A percentile compares a stretch with the other conserved stretches of the same genome.
Conservation (phyloP, 2,113 vertebrate genomes). For the Butorides virescens region DNA sequence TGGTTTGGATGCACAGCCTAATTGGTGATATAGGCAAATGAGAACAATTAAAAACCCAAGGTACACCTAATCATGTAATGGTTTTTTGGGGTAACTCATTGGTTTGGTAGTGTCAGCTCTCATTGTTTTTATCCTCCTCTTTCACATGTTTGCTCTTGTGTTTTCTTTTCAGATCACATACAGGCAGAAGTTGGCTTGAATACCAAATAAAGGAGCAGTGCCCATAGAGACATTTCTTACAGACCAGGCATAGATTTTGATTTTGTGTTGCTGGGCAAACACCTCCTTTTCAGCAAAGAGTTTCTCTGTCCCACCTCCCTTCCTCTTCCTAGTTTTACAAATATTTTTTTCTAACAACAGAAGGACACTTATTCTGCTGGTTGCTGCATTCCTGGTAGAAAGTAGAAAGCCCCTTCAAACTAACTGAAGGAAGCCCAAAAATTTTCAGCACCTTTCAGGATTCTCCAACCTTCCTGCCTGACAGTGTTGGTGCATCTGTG, state of each 20-base stretch:
- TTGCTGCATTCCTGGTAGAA: background rate
- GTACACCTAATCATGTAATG: background rate
- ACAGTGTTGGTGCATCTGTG: background rate
- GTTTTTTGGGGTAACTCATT: background rate
- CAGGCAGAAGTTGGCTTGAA: slow-evolving; percentile 15
- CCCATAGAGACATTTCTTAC: slow-evolving; percentile 5
- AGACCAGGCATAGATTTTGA: slow-evolving; percentile 10
- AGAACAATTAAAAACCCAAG: background rate
- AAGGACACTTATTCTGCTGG: background rate
- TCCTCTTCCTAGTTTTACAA: background rate
- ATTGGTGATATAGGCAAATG: background rate
- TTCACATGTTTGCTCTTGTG: slow-evolving; percentile 41
- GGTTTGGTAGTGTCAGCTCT: background rate
- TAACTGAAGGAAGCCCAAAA: background rate
- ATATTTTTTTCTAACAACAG: background rate
- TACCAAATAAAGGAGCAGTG: slow-evolving; percentile 21
- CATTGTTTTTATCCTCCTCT: slow-evolving; percentile 10
- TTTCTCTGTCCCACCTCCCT: background rate
- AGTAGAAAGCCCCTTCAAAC: background rate
- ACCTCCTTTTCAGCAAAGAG: background rate
- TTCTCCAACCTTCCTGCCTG: background rate
- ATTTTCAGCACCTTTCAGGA: background rate
- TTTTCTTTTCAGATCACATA: slow-evolving; percentile 49
- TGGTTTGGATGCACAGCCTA: background rate
- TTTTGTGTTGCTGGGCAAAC: slow-evolving; percentile 23